phyloP scores from a whole-genome alignment of 2,113 vertebrate genomes.

The Aramus guarauna region DNA sequence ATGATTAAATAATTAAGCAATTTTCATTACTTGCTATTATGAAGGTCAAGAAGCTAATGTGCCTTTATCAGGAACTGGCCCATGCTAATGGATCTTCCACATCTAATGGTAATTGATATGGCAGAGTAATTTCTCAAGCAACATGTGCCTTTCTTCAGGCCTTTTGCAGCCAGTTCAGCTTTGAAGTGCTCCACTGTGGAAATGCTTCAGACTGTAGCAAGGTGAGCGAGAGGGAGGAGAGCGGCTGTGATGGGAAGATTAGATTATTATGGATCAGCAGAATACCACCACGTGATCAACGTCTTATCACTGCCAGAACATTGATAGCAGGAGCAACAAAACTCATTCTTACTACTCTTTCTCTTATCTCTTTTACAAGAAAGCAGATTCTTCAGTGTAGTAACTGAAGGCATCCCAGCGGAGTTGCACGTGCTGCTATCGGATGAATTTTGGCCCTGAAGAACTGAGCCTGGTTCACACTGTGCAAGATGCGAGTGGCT shows the following conservation, averaged over 20 bases:
- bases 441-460: constrained; percentile 4
- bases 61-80: not conserved
- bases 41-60: constrained; percentile 33
- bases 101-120: not conserved
- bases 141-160: not conserved
- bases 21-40: not conserved
- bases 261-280: not conserved
- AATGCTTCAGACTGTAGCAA: not conserved
- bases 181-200: not conserved
- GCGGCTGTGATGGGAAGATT: not conserved
- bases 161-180: not conserved
- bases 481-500: not conserved
- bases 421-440: not conserved
- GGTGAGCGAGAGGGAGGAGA: not conserved
- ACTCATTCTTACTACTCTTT: not conserved
- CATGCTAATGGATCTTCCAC: not conserved
- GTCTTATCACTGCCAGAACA: not conserved
- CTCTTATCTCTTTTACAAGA: constrained; percentile 14
- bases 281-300: not conserved
- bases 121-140: not conserved
- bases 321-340: not conserved
- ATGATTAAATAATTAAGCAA: constrained; percentile 3
- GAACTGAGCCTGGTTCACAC: not conserved
- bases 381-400: not conserved
- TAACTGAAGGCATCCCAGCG: not conserved